phyloP scores from a whole-genome alignment of 2,888 invertebrate species.

The Cheilosia impressa region DNA sequence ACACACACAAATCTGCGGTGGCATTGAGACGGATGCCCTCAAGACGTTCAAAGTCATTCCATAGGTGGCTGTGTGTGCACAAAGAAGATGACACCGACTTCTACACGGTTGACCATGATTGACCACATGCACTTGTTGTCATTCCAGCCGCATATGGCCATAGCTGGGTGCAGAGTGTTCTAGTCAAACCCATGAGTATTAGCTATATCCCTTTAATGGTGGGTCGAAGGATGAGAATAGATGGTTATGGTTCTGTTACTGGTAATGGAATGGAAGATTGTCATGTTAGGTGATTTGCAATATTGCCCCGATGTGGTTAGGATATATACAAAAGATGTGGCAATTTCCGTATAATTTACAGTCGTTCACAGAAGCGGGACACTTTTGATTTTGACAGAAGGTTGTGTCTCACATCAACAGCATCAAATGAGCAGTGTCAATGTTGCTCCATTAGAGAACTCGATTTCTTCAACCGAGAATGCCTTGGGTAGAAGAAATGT shows the following conservation, averaged over 20 bases:
- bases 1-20: conserved; percentile 65
- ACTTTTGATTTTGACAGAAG: too few species aligned
- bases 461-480: too few species aligned
- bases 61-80: conserved; percentile 22
- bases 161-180: neutral
- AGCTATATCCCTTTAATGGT: conserved; percentile 9
- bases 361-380: too few species aligned
- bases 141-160: conserved; percentile 55
- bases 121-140: conserved; percentile 73
- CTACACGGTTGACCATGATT: conserved; percentile 71
- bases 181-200: neutral
- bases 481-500: too few species aligned
- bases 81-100: conserved; percentile 42
- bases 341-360: too few species aligned
- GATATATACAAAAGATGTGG: too few species aligned
- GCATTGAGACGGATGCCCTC: conserved; percentile 4
- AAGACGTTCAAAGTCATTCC: conserved; percentile 58
- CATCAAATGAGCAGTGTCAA: too few species aligned
- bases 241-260: conserved; percentile 18
- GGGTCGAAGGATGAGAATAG: conserved; percentile 10
- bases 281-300: conserved; percentile 65
- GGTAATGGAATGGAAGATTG: conserved; percentile 55
- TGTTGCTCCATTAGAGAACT: too few species aligned
- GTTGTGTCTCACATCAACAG: too few species aligned
- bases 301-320: too few species aligned